Evolutionary conservation across 2,113 vertebrate species (phyloP).

Genomic region (Carassius auratus): DNA sequence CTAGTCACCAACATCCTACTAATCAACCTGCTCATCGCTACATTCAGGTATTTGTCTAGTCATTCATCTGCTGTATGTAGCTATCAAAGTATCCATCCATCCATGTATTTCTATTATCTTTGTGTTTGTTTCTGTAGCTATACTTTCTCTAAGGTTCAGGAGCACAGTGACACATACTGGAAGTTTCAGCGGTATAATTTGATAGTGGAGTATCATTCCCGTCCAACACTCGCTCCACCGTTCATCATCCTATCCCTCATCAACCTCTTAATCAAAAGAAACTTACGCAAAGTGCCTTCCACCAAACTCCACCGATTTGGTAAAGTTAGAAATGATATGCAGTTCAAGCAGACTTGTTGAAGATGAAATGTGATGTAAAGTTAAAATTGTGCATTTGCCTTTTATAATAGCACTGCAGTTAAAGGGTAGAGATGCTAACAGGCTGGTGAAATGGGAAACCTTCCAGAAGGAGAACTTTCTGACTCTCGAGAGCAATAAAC

Average conservation of each 20-base stretch:
- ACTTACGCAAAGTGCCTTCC: conserved; percentile 66
- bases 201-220: conserved; percentile 86
- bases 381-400: not conserved
- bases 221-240: conserved; percentile 84
- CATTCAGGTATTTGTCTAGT: conserved; percentile 83
- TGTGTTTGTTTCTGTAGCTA: conserved; percentile 69
- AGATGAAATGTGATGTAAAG: not conserved
- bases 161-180: conserved; percentile 89
- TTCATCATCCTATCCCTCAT: conserved; percentile 87
- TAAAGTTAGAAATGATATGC: conserved; percentile 41
- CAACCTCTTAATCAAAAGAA: conserved; percentile 78
- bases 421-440: conserved; percentile 69
- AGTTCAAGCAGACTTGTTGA: not conserved
- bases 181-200: conserved; percentile 90
- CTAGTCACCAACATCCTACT: conserved; percentile 91
- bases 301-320: conserved; percentile 72
- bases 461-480: conserved; percentile 88
- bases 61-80: not conserved
- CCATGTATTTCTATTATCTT: not conserved
- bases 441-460: conserved; percentile 84
- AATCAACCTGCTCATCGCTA: conserved; percentile 89
- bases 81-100: too few relatives aligned
- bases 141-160: conserved; percentile 88
- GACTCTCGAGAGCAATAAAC: conserved; percentile 73
- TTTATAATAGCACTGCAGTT: conserved; percentile 53